phyloP scores from a whole-genome alignment of 2,888 invertebrate species.

The Oscheius sp. region DNA sequence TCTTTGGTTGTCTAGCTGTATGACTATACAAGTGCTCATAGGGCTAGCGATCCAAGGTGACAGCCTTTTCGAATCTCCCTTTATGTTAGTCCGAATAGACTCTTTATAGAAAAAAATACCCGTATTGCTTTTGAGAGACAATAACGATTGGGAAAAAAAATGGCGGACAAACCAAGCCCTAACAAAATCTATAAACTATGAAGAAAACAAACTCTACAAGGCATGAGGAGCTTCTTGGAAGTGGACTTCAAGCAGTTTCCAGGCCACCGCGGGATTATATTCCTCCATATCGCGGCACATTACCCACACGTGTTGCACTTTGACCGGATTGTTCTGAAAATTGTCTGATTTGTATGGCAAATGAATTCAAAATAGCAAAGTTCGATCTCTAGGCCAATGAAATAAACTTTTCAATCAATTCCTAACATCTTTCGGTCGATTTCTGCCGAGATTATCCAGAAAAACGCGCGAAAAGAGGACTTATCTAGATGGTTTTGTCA shows the following conservation, averaged over 20 bases:
- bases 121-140: slow-evolving; percentile 23
- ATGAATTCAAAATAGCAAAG: no score
- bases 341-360: no score
- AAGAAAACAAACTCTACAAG: slow-evolving; percentile 45
- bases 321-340: slow-evolving; percentile 85
- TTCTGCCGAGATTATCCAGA: not conserved
- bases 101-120: slow-evolving; percentile 18
- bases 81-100: not conserved
- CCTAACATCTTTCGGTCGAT: no score
- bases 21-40: slow-evolving; percentile 13
- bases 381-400: no score
- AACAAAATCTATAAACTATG: slow-evolving; percentile 20
- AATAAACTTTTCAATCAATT: no score
- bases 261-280: slow-evolving; percentile 92
- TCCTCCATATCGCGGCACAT: slow-evolving; percentile 94
- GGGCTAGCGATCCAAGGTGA: slow-evolving; percentile 28
- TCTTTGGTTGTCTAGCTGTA: slow-evolving; percentile 37
- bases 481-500: not conserved
- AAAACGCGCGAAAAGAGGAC: not conserved
- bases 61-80: not conserved
- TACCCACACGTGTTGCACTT: slow-evolving; percentile 97
- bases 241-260: slow-evolving; percentile 87
- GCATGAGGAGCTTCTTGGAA: slow-evolving; percentile 67
- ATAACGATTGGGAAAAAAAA: slow-evolving; percentile 1
- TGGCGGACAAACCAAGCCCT: not conserved